Evolutionary conservation across 2,113 vertebrate species (phyloP).

Genomic region (Promerops cafer): DNA sequence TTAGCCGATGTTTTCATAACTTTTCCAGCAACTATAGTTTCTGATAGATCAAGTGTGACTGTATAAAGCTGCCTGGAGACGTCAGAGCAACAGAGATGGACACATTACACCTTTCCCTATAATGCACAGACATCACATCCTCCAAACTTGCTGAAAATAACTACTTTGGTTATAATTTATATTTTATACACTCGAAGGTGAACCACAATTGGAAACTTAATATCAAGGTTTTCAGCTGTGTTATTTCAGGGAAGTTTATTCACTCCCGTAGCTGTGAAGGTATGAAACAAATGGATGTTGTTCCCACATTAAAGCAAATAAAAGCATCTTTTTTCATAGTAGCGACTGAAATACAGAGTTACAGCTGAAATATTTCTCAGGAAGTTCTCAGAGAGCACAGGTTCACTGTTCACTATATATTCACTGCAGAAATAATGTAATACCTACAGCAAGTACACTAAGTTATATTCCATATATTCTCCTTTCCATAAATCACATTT

Average conservation of each 20-base stretch:
- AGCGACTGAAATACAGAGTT: neutral
- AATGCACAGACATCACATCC: neutral
- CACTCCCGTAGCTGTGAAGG: neutral
- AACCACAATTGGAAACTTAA: neutral
- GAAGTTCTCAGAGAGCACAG: neutral
- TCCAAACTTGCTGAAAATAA: neutral
- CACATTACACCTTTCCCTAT: neutral
- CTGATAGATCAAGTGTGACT: neutral
- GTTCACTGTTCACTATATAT: neutral
- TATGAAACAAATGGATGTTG: neutral
- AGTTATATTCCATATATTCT: neutral
- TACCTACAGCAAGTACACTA: neutral
- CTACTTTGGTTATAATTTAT: neutral
- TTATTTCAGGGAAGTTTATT: neutral
- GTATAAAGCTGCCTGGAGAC: neutral
- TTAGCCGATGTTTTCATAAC: constrained; percentile 53
- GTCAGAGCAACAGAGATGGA: neutral
- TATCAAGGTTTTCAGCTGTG: neutral
- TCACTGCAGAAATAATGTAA: neutral
- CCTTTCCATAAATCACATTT: neutral
- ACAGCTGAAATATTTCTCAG: neutral
- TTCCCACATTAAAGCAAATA: neutral
- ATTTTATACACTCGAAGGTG: neutral
- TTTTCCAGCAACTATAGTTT: neutral
- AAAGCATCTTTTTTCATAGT: neutral